phyloP scores from a whole-genome alignment of 1,140 invertebrate genomes.

The Drosophila punjabiensis region DNA sequence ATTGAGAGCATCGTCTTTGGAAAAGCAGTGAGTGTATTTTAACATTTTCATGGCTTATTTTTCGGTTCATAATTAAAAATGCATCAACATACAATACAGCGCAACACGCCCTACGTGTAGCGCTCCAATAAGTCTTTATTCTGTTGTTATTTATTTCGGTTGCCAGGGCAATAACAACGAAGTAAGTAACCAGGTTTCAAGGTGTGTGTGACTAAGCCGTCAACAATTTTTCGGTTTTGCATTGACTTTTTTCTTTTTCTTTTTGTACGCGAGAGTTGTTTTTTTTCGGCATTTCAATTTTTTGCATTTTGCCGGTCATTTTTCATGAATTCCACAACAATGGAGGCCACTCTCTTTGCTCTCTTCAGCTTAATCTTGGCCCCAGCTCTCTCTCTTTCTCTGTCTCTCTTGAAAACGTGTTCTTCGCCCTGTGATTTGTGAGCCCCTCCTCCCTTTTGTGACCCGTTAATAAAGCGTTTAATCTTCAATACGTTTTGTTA shows the following conservation, averaged over 20 bases:
- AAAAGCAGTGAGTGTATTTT: constrained; percentile 38
- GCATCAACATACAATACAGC: constrained; percentile 58
- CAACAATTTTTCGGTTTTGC: constrained; percentile 66
- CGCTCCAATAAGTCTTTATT: constrained; percentile 50
- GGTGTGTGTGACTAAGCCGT: constrained; percentile 77
- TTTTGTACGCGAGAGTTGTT: constrained; percentile 35
- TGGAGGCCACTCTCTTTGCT: constrained; percentile 25
- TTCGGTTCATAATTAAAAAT: constrained; percentile 77
- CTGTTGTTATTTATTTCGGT: constrained; percentile 53
- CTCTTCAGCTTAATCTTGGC: neutral
- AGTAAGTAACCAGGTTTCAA: constrained; percentile 51
- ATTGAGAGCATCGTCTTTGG: constrained; percentile 64
- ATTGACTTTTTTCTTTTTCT: constrained; percentile 28
- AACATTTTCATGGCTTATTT: constrained; percentile 65
- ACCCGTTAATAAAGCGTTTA: constrained; percentile 61
- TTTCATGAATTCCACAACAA: constrained; percentile 55
- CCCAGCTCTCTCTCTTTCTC: neutral
- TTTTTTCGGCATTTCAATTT: constrained; percentile 54
- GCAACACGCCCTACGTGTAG: constrained; percentile 62
- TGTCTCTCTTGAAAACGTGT: constrained; percentile 56
- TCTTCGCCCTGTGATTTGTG: constrained; percentile 49
- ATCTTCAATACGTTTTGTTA: constrained; percentile 76
- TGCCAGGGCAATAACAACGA: constrained; percentile 69
- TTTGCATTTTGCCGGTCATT: constrained; percentile 74
- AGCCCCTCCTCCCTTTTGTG: constrained; percentile 10